These are phyloP conservation scores for Leptopterna dolabrata DNA, from an alignment of 2,888 invertebrate genomes.

Conservation along the genomic window DNA sequence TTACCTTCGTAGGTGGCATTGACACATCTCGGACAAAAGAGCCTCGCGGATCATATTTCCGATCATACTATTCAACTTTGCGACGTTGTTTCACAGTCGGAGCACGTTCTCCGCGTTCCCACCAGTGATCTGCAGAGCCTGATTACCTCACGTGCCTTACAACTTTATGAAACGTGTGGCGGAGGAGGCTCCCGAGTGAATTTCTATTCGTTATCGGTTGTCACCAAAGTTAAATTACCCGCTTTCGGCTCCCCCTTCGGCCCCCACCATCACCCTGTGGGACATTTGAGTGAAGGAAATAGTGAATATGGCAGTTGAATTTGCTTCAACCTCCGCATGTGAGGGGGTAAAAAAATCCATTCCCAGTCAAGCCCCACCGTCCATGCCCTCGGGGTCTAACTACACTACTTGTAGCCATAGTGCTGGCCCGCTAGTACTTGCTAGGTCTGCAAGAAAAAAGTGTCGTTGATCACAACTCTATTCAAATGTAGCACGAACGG, in stretches of 20 bases:
- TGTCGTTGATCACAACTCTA: background rate
- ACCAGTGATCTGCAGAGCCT: background rate
- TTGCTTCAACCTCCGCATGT: background rate
- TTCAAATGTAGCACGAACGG: background rate
- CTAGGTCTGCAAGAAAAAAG: background rate
- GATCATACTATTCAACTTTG: background rate
- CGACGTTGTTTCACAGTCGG: background rate
- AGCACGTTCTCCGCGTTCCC: background rate
- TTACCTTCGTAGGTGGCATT: no score
- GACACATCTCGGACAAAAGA: background rate
- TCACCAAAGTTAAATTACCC: background rate
- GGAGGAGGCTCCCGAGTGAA: background rate
- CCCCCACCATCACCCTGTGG: background rate
- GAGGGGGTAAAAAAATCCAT: background rate
- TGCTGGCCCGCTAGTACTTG: background rate
- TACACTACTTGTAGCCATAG: background rate
- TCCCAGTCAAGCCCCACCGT: background rate
- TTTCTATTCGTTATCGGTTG: slow-evolving; percentile 2
- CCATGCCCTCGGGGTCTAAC: background rate
- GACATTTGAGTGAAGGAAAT: background rate
- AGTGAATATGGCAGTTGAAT: background rate
- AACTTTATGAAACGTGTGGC: background rate
- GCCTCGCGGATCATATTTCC: background rate
- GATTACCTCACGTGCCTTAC: background rate
- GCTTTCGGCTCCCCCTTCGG: background rate